Evolutionary conservation across 1,140 invertebrate species (phyloP).

Genomic region (Penaeus indicus): DNA sequence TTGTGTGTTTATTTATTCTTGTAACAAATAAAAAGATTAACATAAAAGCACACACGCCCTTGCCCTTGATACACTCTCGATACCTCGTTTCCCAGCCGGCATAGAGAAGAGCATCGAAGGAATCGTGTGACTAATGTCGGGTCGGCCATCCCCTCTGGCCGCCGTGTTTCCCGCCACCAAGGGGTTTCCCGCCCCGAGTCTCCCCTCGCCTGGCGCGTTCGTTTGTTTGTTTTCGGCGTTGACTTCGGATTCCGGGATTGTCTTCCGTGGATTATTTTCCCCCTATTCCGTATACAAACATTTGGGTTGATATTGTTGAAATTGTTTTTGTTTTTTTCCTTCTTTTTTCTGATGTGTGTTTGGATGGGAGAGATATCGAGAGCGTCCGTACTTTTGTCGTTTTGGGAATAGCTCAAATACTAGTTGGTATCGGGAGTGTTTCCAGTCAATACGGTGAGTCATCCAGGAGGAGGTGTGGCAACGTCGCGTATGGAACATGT

Average conservation of each 20-base stretch:
- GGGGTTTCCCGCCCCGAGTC: no score
- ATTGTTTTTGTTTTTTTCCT: neutral
- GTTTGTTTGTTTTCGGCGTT: constrained; percentile 22
- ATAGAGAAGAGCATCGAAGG: no score
- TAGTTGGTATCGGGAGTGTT: constrained; percentile 29
- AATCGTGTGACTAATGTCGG: no score
- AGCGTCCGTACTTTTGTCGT: neutral
- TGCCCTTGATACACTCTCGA: no score
- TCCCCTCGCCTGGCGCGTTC: neutral
- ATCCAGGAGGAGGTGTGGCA: constrained; percentile 36
- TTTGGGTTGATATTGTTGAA: neutral
- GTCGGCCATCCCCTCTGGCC: no score
- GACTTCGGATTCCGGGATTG: constrained; percentile 12
- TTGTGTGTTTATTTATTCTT: no score
- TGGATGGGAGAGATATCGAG: neutral
- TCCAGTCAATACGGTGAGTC: constrained; percentile 42
- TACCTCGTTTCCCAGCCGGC: no score
- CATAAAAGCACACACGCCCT: no score
- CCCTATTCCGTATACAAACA: neutral
- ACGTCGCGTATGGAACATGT: constrained; percentile 23
- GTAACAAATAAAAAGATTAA: no score
- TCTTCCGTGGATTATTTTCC: constrained; percentile 1
- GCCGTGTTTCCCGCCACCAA: no score
- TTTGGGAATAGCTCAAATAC: neutral
- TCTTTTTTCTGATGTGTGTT: neutral